Conservation (phyloP, 2,113 vertebrate species). For the Dromaius novaehollandiae region DNA sequence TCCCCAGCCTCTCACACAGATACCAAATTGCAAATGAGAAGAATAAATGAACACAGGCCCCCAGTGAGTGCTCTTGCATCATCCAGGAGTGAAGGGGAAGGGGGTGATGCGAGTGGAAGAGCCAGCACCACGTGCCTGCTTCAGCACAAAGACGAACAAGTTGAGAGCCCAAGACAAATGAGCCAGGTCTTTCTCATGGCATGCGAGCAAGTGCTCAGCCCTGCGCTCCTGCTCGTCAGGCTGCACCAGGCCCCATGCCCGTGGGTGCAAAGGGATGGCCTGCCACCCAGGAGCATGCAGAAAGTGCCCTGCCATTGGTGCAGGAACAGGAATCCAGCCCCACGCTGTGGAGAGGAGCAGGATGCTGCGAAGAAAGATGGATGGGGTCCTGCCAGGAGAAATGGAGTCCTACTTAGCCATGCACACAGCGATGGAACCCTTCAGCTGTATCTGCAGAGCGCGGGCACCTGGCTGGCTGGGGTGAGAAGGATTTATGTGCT, state of each 20-base stretch:
- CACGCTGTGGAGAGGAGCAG: background rate
- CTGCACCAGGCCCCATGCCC: background rate
- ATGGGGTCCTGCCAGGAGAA: background rate
- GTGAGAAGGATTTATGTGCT: background rate
- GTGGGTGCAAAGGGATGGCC: background rate
- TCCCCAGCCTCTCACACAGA: background rate
- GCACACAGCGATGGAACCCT: no score
- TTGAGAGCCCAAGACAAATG: background rate
- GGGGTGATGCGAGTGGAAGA: background rate
- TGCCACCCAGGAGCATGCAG: background rate
- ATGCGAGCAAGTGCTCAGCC: no score
- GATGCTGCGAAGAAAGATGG: no score
- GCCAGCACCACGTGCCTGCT: background rate
- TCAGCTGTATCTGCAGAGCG: background rate
- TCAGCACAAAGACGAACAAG: fast-evolving
- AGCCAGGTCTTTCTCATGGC: background rate
- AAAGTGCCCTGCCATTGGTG: background rate
- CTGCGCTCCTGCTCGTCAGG: background rate
- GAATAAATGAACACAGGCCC: background rate
- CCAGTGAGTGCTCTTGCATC: background rate
- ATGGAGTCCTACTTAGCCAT: background rate
- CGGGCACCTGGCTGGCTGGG: background rate
- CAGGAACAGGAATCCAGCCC: no score
- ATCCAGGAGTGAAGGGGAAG: background rate
- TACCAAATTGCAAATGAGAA: background rate